These are phyloP conservation scores for Drosophila neotestacea DNA, from an alignment of 2,888 invertebrate genomes.

Conservation along the genomic window DNA sequence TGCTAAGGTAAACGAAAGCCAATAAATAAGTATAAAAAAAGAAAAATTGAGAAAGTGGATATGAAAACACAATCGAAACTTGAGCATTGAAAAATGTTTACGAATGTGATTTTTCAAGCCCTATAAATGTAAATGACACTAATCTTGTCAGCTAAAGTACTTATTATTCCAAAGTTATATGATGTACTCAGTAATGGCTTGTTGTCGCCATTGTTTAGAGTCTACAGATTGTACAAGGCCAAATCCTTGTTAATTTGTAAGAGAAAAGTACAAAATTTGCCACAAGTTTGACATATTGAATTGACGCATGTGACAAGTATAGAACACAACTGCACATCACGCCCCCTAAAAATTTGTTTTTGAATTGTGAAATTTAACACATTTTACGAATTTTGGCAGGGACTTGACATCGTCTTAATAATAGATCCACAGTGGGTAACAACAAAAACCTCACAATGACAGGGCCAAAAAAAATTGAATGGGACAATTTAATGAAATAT, in stretches of 20 bases:
- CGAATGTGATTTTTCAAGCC: slow-evolving; percentile 27
- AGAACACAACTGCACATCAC: neutral
- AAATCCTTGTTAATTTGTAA: slow-evolving; percentile 25
- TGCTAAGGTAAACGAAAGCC: slow-evolving; percentile 33
- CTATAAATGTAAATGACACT: slow-evolving; percentile 28
- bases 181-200: neutral
- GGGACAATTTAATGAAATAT: slow-evolving; percentile 8
- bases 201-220: slow-evolving; percentile 17
- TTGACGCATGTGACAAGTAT: slow-evolving; percentile 44
- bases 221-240: slow-evolving; percentile 19
- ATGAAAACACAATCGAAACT: slow-evolving; percentile 10
- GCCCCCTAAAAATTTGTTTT: slow-evolving; percentile 11
- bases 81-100: slow-evolving; percentile 42
- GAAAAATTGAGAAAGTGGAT: neutral
- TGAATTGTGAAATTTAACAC: slow-evolving; percentile 61
- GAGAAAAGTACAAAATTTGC: slow-evolving; percentile 17
- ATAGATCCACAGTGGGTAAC: slow-evolving; percentile 42
- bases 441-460: slow-evolving; percentile 24
- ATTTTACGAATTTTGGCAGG: slow-evolving; percentile 48
- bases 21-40: slow-evolving; percentile 13
- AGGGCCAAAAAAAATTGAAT: slow-evolving; percentile 30
- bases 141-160: slow-evolving; percentile 16
- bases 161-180: neutral
- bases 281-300: slow-evolving; percentile 33
- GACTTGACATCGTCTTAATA: slow-evolving; percentile 55